phyloP scores from a whole-genome alignment of 2,113 vertebrate species.

The Haemorhous mexicanus region DNA sequence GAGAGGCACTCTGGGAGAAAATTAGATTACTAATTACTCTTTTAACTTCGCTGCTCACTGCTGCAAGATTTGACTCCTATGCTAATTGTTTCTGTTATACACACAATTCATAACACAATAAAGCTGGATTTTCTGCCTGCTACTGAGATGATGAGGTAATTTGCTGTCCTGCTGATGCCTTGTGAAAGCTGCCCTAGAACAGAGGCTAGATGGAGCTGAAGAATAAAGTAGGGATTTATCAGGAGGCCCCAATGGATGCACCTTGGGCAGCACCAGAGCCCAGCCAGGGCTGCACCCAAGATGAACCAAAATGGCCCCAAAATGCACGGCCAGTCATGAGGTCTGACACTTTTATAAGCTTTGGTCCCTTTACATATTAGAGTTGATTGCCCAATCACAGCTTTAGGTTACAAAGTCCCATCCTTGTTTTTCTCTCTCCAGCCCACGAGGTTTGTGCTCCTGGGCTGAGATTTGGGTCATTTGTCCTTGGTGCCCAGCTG shows the following conservation, averaged over 20 bases:
- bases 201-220: neutral
- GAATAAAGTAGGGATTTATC: neutral
- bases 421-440: neutral
- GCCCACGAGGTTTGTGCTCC: accelerated
- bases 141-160: neutral
- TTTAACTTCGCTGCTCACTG: neutral
- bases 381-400: too few species aligned
- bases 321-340: accelerated
- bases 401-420: neutral
- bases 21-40: neutral
- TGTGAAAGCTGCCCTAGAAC: neutral
- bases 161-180: neutral
- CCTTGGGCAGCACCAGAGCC: neutral
- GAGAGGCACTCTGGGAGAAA: neutral
- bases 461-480: neutral
- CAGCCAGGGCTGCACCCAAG: neutral
- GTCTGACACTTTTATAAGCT: too few species aligned
- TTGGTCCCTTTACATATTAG: too few species aligned
- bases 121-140: neutral
- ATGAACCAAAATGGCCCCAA: neutral
- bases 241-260: neutral
- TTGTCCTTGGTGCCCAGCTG: neutral
- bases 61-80: neutral
- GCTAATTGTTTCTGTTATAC: neutral
- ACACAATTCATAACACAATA: neutral